These are phyloP conservation scores for Parnassius glacialis DNA, from an alignment of 2,888 invertebrate genomes.

Conservation along the genomic window DNA sequence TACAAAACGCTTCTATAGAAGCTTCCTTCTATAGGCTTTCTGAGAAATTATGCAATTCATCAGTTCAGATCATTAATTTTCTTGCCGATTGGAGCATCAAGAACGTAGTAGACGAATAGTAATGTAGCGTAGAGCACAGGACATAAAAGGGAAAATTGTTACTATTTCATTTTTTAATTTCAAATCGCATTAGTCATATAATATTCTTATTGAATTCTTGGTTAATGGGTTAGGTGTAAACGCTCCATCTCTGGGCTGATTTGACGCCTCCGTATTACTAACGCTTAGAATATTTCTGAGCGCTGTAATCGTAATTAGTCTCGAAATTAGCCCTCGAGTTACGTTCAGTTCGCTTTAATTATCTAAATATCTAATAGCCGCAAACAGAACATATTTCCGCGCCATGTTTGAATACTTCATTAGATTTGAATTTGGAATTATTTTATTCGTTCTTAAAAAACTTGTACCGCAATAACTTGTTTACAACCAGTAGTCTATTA, in stretches of 20 bases:
- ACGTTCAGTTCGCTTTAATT: conserved; percentile 40
- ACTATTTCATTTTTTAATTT: too few species aligned
- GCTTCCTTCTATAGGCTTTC: too few species aligned
- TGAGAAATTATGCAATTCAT: too few species aligned
- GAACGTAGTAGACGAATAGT: too few species aligned
- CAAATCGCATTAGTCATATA: too few species aligned
- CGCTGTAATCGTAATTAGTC: conserved; percentile 64
- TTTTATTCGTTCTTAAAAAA: conserved; percentile 21
- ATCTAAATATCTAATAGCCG: conserved; percentile 44
- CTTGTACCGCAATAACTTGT: conserved; percentile 12
- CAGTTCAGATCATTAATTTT: too few species aligned
- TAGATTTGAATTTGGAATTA: conserved; percentile 31
- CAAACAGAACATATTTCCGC: conserved; percentile 43
- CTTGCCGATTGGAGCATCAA: too few species aligned
- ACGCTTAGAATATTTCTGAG: conserved; percentile 52
- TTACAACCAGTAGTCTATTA: conserved; percentile 20
- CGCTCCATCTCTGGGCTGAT: conserved; percentile 48
- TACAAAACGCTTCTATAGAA: too few species aligned
- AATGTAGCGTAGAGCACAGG: too few species aligned
- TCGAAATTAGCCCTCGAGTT: conserved; percentile 59
- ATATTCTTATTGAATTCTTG: too few species aligned
- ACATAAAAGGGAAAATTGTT: too few species aligned
- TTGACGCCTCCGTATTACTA: conserved; percentile 57
- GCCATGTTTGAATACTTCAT: conserved; percentile 35
- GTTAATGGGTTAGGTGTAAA: conserved; percentile 33